Conservation (phyloP, 2,888 invertebrate genomes). For the Diarsia brunnea region DNA sequence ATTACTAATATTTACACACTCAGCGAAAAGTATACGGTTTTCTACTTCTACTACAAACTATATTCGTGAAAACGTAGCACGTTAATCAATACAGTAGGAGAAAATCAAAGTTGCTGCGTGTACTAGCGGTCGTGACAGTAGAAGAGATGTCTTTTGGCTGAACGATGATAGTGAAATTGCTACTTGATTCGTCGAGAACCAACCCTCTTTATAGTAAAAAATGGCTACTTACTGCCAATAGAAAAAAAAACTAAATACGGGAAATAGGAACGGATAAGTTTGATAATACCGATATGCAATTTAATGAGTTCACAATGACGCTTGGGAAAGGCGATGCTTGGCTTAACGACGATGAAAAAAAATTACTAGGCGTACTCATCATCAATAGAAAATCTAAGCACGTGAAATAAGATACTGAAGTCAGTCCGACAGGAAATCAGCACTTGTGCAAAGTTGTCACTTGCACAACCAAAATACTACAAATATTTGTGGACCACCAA, state of each 20-base stretch:
- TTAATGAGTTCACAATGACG: neutral
- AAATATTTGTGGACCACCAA: slow-evolving; percentile 36
- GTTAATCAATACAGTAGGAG: too few relatives aligned
- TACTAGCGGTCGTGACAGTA: neutral
- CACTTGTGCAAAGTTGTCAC: neutral
- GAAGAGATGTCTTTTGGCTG: too few relatives aligned
- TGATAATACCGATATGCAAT: neutral
- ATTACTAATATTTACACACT: too few relatives aligned
- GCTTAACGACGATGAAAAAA: neutral
- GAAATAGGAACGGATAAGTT: neutral
- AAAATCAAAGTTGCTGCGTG: too few relatives aligned
- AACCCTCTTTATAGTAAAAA: too few relatives aligned
- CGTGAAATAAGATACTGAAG: neutral
- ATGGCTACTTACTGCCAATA: neutral
- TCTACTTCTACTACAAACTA: too few relatives aligned
- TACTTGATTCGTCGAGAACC: neutral
- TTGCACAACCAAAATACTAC: slow-evolving; percentile 20
- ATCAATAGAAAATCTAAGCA: neutral
- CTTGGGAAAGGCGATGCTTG: neutral
- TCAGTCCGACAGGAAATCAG: too few relatives aligned
- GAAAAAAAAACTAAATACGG: neutral
- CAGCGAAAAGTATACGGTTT: too few relatives aligned
- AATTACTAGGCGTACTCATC: too few relatives aligned
- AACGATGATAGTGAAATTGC: neutral
- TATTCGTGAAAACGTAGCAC: too few relatives aligned